A percentile compares a stretch with the other conserved stretches of the same genome.
Evolutionary conservation across 2,113 vertebrate genomes (phyloP).

Genomic region (Gymnarchus niloticus): DNA sequence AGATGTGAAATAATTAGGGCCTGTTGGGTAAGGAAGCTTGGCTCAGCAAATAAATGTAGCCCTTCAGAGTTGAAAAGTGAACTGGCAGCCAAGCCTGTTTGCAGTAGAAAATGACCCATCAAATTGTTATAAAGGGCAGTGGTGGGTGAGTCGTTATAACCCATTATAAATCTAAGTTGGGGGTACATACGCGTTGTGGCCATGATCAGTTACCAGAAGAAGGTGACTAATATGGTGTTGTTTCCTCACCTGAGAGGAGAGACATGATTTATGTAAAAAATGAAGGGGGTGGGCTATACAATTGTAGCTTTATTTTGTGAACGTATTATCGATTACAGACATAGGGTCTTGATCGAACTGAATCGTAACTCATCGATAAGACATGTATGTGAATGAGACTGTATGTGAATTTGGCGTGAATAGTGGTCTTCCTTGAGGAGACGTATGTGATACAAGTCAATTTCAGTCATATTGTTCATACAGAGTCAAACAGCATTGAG

Average conservation of each 20-base stretch:
- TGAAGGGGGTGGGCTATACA: neutral
- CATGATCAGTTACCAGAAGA: neutral
- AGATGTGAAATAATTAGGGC: no score
- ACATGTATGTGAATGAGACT: neutral
- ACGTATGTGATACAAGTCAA: neutral
- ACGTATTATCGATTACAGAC: neutral
- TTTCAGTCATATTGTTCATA: neutral
- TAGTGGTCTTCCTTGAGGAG: neutral
- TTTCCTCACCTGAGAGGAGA: neutral
- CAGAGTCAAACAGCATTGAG: neutral
- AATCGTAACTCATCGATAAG: neutral
- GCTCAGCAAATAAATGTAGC: no score
- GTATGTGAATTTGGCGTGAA: neutral
- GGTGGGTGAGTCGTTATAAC: no score
- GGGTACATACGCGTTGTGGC: neutral
- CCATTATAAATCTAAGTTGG: neutral
- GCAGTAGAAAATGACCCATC: neutral
- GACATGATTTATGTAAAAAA: constrained; percentile 14
- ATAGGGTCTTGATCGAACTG: neutral
- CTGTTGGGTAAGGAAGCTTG: no score
- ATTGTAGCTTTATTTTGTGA: neutral
- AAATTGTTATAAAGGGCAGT: no score
- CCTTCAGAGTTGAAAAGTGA: neutral
- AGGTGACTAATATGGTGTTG: neutral
- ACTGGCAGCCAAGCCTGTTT: neutral